Evolutionary conservation across 2,797 vertebrate species (phyloP).

Genomic region (Macropus fuliginosus): DNA sequence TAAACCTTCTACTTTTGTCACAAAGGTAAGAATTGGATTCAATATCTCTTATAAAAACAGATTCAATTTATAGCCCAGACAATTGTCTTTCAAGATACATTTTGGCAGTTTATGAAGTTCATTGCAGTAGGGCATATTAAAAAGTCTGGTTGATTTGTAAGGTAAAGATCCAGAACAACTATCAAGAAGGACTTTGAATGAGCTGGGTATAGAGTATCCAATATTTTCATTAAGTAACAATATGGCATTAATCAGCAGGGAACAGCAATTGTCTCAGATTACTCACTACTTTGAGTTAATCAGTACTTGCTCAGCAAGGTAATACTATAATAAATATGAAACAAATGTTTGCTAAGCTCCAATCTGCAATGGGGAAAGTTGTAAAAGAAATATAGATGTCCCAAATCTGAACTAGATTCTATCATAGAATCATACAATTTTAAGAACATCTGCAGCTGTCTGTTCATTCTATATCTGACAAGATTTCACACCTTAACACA

Average conservation of each 20-base stretch:
- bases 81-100: neutral
- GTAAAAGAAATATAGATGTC: neutral
- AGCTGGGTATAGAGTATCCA: neutral
- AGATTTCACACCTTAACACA: neutral
- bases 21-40: neutral
- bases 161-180: neutral
- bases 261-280: neutral
- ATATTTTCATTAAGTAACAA: neutral
- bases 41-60: neutral
- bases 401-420: neutral
- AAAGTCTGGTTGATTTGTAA: neutral
- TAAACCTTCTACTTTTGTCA: neutral
- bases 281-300: neutral
- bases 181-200: neutral
- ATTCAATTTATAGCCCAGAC: neutral
- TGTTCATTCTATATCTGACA: neutral
- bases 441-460: neutral
- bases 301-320: neutral
- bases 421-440: neutral
- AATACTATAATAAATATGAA: neutral
- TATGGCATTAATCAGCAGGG: neutral
- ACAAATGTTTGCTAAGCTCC: neutral
- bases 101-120: neutral
- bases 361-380: neutral
- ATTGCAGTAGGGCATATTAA: neutral